Evolutionary conservation across 1,140 invertebrate genomes (phyloP).

Genomic region (Drosophila santomea): DNA sequence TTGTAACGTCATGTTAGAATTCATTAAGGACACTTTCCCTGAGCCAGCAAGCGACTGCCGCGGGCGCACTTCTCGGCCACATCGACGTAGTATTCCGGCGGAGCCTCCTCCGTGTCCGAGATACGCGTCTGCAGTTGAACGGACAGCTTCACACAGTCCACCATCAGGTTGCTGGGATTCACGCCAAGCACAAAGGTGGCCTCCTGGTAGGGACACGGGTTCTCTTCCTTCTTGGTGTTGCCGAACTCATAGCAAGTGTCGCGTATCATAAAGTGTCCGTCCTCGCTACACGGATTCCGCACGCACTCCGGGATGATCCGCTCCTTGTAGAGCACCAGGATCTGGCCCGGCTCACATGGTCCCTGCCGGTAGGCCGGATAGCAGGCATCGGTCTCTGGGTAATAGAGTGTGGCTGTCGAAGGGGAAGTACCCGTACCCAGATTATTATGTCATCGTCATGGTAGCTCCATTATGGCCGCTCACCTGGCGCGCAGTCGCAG

Average conservation of each 20-base stretch:
- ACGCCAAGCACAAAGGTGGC: slow-evolving; percentile 84
- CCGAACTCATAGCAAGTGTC: slow-evolving; percentile 86
- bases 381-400: slow-evolving; percentile 87
- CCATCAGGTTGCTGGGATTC: slow-evolving; percentile 85
- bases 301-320: slow-evolving; percentile 87
- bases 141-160: slow-evolving; percentile 85
- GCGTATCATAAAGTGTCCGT: slow-evolving; percentile 85
- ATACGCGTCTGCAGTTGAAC: slow-evolving; percentile 71
- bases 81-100: slow-evolving; percentile 62
- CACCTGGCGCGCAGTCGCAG: slow-evolving; percentile 89
- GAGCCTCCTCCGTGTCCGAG: slow-evolving; percentile 36
- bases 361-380: slow-evolving; percentile 87
- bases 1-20: background rate
- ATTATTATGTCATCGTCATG: slow-evolving; percentile 60
- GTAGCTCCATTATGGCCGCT: slow-evolving; percentile 26
- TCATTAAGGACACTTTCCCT: slow-evolving; percentile 47
- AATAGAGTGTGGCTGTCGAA: slow-evolving; percentile 86
- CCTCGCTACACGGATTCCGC: slow-evolving; percentile 87
- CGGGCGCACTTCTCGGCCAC: slow-evolving; percentile 67
- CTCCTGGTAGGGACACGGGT: slow-evolving; percentile 84
- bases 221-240: slow-evolving; percentile 38
- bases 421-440: slow-evolving; percentile 32
- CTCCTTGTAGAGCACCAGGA: slow-evolving; percentile 86
- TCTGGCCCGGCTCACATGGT: slow-evolving; percentile 86
- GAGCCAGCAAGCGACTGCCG: slow-evolving; percentile 54